phyloP scores from a whole-genome alignment of 2,113 vertebrate genomes.

The Enhydra lutris region DNA sequence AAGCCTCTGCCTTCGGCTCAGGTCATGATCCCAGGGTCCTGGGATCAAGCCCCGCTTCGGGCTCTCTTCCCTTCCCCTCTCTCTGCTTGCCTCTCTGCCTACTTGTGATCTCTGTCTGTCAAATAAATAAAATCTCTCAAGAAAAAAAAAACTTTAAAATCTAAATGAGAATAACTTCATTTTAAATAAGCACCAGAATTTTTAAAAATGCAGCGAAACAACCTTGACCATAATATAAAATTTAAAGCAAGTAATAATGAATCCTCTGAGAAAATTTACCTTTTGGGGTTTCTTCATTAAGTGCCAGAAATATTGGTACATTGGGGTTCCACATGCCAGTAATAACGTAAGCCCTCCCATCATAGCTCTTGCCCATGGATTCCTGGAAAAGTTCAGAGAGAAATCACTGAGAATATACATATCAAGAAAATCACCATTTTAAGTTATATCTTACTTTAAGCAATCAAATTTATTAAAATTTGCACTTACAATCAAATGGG shows the following conservation, averaged over 20 bases:
- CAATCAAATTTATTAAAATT: conserved; percentile 7
- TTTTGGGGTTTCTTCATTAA: conserved; percentile 98
- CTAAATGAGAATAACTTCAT: neutral
- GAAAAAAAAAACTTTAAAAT: neutral
- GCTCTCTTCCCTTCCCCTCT: too few relatives aligned
- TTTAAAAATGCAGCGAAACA: neutral
- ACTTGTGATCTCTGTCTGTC: too few relatives aligned
- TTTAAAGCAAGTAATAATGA: conserved; percentile 35
- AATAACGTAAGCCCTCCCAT: conserved; percentile 96
- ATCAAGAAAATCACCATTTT: neutral
- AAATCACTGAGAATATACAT: neutral
- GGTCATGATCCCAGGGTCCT: too few relatives aligned
- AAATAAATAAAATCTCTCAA: too few relatives aligned
- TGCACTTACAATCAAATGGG: neutral
- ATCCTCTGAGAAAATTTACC: conserved; percentile 82
- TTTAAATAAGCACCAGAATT: conserved; percentile 19
- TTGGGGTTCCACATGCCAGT: conserved; percentile 98
- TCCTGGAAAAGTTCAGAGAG: conserved; percentile 85
- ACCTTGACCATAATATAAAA: neutral
- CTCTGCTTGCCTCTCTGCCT: too few relatives aligned
- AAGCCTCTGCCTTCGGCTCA: too few relatives aligned
- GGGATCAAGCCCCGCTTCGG: too few relatives aligned
- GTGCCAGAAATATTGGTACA: conserved; percentile 88
- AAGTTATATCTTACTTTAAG: conserved; percentile 12
- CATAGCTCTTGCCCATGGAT: conserved; percentile 95